These are phyloP conservation scores for Stratiomys singularior DNA, from an alignment of 2,888 invertebrate species.

Conservation along the genomic window DNA sequence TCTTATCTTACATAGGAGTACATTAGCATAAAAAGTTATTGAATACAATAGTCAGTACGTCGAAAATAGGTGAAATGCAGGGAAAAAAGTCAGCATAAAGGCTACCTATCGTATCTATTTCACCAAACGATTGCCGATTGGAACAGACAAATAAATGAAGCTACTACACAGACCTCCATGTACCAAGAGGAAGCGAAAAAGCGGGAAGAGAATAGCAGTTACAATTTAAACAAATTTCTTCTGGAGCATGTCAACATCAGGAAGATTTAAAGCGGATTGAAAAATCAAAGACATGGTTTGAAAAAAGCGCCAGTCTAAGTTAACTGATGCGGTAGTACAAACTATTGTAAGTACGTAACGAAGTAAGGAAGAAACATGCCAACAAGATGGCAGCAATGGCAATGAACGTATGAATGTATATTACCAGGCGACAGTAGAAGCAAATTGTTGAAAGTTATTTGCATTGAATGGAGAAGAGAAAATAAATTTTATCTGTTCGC, in stretches of 20 bases:
- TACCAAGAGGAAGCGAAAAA: background rate
- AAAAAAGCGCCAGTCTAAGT: background rate
- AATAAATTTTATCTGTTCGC: slow-evolving; percentile 32
- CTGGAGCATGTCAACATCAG: slow-evolving; percentile 14
- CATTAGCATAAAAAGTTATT: background rate
- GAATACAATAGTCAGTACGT: slow-evolving; percentile 4
- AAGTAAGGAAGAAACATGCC: slow-evolving; percentile 6
- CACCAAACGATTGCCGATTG: background rate
- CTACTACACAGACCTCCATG: background rate
- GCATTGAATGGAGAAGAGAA: slow-evolving; percentile 47
- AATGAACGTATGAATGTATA: background rate
- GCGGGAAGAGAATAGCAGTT: background rate
- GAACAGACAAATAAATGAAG: background rate
- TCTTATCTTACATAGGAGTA: too few relatives aligned
- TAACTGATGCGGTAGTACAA: slow-evolving; percentile 22
- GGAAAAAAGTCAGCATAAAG: slow-evolving; percentile 26
- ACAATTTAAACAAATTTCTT: slow-evolving; percentile 22
- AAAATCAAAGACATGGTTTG: background rate
- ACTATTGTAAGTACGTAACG: too few relatives aligned
- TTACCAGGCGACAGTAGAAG: slow-evolving; percentile 33
- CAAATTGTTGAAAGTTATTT: slow-evolving; percentile 48
- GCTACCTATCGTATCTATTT: background rate
- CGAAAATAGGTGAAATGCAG: slow-evolving; percentile 11
- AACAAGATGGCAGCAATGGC: slow-evolving; percentile 11
- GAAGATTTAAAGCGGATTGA: slow-evolving; percentile 36